Percentiles rank a stretch among this genome's conserved stretches.
These are phyloP conservation scores for Pantherophis guttatus DNA, from an alignment of 2,113 vertebrate species.

Conservation along the genomic window DNA sequence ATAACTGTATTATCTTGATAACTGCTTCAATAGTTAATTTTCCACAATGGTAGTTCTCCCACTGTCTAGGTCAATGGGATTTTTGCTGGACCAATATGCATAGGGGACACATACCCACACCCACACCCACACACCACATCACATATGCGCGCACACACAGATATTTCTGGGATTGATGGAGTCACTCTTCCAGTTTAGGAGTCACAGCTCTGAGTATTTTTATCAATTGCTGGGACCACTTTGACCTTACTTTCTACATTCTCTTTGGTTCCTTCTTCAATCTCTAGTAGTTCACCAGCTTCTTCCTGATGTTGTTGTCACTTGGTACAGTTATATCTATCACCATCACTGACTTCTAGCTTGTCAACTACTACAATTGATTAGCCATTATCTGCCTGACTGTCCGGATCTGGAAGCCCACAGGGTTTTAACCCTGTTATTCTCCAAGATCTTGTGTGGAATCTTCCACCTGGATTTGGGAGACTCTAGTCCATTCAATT, in stretches of 20 bases:
- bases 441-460: not conserved
- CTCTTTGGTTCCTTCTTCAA: not conserved
- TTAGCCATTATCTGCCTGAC: not conserved
- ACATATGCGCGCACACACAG: not conserved
- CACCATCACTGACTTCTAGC: not conserved
- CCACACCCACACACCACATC: not conserved
- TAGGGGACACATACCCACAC: not conserved
- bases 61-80: not conserved
- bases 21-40: not conserved
- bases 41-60: not conserved
- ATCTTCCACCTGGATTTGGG: not conserved
- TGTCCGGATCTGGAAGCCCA: not conserved
- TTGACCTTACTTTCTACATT: not conserved
- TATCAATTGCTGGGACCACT: not conserved
- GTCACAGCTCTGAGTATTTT: not conserved
- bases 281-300: not conserved
- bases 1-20: not conserved
- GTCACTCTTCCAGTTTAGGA: not conserved
- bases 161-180: not conserved
- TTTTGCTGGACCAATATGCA: not conserved
- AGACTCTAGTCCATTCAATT: not conserved
- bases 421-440: not conserved
- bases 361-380: not conserved
- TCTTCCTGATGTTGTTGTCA: not conserved
- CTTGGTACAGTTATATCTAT: not conserved